phyloP scores from a whole-genome alignment of 2,113 vertebrate species.

The Anguilla rostrata region DNA sequence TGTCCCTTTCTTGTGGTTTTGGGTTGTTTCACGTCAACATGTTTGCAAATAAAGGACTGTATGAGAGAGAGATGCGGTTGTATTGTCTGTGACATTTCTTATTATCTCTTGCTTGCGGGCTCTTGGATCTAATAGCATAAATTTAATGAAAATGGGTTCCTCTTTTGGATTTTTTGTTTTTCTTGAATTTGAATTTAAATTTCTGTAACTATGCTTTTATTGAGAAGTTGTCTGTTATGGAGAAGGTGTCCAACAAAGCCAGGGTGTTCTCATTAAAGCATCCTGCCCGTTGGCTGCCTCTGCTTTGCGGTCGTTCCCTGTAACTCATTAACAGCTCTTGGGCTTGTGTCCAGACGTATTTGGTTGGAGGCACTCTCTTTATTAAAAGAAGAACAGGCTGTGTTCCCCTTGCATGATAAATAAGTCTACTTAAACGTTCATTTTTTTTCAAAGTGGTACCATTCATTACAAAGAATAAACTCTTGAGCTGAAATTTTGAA shows the following conservation, averaged over 20 bases:
- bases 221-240: neutral
- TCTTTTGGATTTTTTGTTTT: too few species aligned
- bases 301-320: neutral
- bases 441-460: neutral
- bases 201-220: neutral
- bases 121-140: neutral
- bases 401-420: neutral
- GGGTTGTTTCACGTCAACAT: neutral
- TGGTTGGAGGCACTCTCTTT: neutral
- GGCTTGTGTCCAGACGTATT: neutral
- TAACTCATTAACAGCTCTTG: neutral
- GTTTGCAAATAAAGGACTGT: neutral
- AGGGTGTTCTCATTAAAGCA: neutral
- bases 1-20: neutral
- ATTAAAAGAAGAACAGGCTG: neutral
- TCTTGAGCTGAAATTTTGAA: neutral
- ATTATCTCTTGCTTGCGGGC: neutral
- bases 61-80: neutral
- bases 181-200: neutral
- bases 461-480: neutral
- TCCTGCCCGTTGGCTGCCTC: neutral
- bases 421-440: neutral
- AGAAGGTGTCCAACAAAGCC: neutral
- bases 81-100: neutral
- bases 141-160: neutral